Conservation (phyloP, 2,113 vertebrate genomes). For the Eurystomus gularis region DNA sequence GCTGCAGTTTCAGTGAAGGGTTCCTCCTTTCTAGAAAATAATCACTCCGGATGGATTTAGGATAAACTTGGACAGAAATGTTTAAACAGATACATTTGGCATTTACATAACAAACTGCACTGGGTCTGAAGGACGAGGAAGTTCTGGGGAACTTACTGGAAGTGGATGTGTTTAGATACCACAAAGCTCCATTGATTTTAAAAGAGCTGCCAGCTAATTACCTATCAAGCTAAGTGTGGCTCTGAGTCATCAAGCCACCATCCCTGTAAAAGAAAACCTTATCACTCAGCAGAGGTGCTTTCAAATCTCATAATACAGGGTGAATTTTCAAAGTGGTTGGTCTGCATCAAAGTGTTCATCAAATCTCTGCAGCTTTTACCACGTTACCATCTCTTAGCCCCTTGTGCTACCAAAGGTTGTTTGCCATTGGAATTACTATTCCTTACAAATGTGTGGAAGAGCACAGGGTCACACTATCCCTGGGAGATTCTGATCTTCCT, state of each 20-base stretch:
- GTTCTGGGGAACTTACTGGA: conserved; percentile 28
- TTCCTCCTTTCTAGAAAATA: not conserved
- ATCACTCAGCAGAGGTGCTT: not conserved
- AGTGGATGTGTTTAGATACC: conserved; percentile 17
- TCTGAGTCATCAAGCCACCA: conserved; percentile 26
- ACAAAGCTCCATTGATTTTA: conserved; percentile 38
- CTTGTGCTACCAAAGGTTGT: not conserved
- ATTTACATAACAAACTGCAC: not conserved
- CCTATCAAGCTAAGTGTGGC: not conserved
- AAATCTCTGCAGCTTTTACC: not conserved
- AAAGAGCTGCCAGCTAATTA: conserved; percentile 53
- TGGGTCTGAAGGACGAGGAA: not conserved
- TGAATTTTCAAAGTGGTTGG: not conserved
- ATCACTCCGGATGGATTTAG: not conserved
- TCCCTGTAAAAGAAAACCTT: not conserved
- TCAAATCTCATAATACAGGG: not conserved
- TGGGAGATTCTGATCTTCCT: not conserved
- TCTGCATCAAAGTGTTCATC: not conserved
- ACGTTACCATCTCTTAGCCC: not conserved
- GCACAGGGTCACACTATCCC: not conserved
- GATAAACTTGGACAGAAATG: not conserved
- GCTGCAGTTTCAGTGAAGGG: not conserved
- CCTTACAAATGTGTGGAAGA: not conserved
- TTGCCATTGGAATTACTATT: not conserved
- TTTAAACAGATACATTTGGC: not conserved